Evolutionary conservation across 2,113 vertebrate species (phyloP).

Genomic region (Melanocharis versteri): DNA sequence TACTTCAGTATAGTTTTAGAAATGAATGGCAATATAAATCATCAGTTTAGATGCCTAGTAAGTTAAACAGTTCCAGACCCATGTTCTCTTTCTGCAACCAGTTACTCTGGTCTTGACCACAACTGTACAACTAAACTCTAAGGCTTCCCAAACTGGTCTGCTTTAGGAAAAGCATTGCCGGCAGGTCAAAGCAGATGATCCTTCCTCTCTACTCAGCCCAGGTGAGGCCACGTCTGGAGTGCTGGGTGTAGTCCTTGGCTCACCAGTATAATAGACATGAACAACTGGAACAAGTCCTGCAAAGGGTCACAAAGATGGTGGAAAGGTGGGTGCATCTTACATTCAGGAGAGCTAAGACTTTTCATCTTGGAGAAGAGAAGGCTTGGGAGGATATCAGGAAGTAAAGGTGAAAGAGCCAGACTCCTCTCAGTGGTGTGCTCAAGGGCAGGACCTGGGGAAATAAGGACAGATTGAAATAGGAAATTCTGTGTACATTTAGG

Average conservation of each 20-base stretch:
- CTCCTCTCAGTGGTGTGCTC: not conserved
- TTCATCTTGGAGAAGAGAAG: not conserved
- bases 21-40: not conserved
- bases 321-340: rapidly evolving
- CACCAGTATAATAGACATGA: not conserved
- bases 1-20: not conserved
- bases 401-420: not conserved
- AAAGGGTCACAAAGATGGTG: not conserved
- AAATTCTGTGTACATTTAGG: not conserved
- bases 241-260: not conserved
- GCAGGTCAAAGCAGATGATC: not conserved
- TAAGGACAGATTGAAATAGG: not conserved
- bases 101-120: not conserved
- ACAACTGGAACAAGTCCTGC: not conserved
- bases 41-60: not conserved
- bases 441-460: not conserved
- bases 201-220: not conserved
- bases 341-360: not conserved
- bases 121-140: not conserved
- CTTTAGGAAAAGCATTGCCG: not conserved
- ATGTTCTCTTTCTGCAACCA: not conserved
- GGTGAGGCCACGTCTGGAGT: not conserved
- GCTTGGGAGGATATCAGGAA: not conserved
- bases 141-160: not conserved
- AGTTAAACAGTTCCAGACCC: not conserved